Conservation (phyloP, 37 sponge, comb jelly and placozoan genomes). For the Spongilla lacustris region DNA sequence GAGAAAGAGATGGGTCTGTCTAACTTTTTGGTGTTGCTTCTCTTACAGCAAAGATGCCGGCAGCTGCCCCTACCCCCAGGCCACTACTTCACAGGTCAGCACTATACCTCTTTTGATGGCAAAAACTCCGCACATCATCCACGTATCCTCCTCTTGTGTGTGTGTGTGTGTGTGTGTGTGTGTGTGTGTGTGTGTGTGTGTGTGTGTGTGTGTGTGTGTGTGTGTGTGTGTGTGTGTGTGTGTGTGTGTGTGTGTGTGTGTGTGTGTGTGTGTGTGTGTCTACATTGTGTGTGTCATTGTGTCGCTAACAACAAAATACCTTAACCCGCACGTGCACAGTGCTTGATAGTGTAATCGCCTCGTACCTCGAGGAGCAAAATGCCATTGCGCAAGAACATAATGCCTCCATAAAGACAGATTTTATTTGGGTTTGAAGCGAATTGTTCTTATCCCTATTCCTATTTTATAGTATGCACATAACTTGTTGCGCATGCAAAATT, state of each 20-base stretch:
- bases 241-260: too few species aligned
- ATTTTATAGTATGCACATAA: too few species aligned
- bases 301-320: background rate
- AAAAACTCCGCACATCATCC: background rate
- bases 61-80: background rate
- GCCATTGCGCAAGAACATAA: background rate
- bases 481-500: too few species aligned
- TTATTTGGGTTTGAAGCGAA: background rate
- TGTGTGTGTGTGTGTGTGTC: too few species aligned
- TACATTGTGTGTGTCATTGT: too few species aligned
- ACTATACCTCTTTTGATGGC: background rate
- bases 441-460: too few species aligned
- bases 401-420: background rate
- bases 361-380: background rate
- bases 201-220: too few species aligned
- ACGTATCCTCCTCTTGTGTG: background rate
- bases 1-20: slow-evolving; percentile 3
- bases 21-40: background rate
- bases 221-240: too few species aligned
- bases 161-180: background rate
- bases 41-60: slow-evolving; percentile 14
- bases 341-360: background rate
- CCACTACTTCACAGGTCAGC: background rate
- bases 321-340: background rate
- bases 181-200: too few species aligned